Evolutionary conservation across 2,888 invertebrate species (phyloP), one percentile per base, ranked within the genome.

Genomic region (Eupithecia insigniata): DNA sequence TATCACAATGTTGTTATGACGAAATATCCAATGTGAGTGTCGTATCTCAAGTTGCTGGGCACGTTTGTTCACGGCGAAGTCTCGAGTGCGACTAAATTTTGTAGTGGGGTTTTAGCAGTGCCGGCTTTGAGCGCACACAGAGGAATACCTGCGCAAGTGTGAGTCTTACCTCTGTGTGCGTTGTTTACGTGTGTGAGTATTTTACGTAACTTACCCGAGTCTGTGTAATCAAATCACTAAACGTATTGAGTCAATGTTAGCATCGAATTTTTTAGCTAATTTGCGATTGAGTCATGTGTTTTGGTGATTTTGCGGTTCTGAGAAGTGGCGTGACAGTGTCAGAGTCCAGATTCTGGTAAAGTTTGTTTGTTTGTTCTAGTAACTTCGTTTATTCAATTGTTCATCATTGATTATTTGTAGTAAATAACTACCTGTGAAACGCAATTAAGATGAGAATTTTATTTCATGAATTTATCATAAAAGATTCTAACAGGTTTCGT

Each of bases 1-100:
- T 90, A 89, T 91, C 92, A 93, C 93, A 92, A 91, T 90, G 84
- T 88, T 91, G 87, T 90, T 91, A 92, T 92, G 92, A 91, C 92
- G 94, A 93, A 92, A 93, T 92, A 90, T 90, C 88, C 91, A 91
- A 87, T 87, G 84, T 85, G 87, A 87, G 85, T 89, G 86, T 83
- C 82, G 85, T 81, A 85, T 64, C 85, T 89, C 85, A 84, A 84
- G 82, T 81, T 77, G 82, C 81, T 85, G 87, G 83, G 84, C 87
- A 86, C 89, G 93, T 90, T 90, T 89, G 83, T 81, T 83, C 89
- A 80, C 83, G 78, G 78, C 83, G 84, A 84, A 83, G 89, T 87
- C 89, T 89, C 85, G 90, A 90, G 91, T 84, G 87, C 87, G 92
- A 94, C 93, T 93, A 87, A 92, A 88, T 84, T 89, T 89, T 90